These are phyloP conservation scores for Alouatta caraya DNA, from an alignment of 2,797 vertebrate species.

Conservation along the genomic window DNA sequence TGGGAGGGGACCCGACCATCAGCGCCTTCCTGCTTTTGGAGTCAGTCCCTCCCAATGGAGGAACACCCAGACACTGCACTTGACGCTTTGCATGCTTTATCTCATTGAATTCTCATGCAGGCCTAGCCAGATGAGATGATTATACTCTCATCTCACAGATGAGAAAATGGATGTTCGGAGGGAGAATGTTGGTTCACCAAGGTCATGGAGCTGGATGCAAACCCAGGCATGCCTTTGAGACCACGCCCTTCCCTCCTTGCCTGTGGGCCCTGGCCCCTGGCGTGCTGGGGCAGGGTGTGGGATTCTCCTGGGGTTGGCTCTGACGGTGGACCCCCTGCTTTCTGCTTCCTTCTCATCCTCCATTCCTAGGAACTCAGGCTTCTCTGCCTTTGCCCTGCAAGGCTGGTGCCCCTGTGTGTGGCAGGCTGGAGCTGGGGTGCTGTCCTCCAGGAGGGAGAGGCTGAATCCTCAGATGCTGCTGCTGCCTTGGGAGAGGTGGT, in stretches of 20 bases:
- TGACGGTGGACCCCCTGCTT: neutral
- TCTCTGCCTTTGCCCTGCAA: neutral
- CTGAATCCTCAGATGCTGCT: too few relatives aligned
- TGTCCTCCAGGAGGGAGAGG: neutral
- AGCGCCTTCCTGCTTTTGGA: too few relatives aligned
- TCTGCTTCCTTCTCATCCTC: neutral
- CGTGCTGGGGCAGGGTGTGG: neutral
- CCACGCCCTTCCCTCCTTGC: neutral
- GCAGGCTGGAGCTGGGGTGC: neutral
- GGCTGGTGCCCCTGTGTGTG: neutral
- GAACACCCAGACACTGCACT: neutral
- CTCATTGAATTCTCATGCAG: neutral
- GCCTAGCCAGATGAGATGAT: neutral
- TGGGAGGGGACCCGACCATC: neutral
- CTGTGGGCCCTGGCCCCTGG: neutral
- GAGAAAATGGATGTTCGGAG: neutral
- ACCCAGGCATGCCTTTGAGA: too few relatives aligned
- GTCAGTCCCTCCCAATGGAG: neutral
- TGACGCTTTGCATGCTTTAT: neutral
- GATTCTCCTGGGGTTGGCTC: neutral
- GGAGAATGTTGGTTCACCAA: neutral
- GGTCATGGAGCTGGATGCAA: too few relatives aligned
- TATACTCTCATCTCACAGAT: neutral
- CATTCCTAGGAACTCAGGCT: neutral
- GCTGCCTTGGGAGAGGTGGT: neutral